These are phyloP conservation scores for Gracilinanus agilis DNA, from an alignment of 2,113 vertebrate species.

Conservation along the genomic window DNA sequence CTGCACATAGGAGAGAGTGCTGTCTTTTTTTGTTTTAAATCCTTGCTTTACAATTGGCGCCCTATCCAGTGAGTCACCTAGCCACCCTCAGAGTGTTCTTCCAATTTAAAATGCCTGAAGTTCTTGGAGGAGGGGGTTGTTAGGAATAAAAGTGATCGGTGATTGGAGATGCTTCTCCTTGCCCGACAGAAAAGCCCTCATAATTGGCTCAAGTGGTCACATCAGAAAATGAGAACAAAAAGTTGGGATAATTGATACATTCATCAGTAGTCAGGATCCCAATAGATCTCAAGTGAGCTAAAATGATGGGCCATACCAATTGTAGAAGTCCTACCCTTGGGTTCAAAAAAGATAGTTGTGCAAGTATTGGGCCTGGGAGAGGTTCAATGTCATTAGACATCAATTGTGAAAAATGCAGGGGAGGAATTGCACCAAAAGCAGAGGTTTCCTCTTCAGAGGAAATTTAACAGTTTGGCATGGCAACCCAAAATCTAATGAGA, in stretches of 20 bases:
- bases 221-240: background rate
- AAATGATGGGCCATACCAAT: background rate
- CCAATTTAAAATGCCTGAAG: background rate
- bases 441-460: background rate
- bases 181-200: background rate
- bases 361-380: background rate
- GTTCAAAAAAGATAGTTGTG: background rate
- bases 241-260: background rate
- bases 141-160: background rate
- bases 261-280: background rate
- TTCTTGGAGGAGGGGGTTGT: background rate
- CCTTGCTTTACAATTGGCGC: too few relatives aligned
- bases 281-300: background rate
- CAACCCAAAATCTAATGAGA: background rate
- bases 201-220: background rate
- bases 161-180: background rate
- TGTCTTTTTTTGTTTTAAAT: too few relatives aligned
- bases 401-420: background rate
- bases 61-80: too few relatives aligned
- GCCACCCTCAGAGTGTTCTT: background rate
- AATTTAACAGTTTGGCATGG: background rate
- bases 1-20: background rate
- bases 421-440: background rate
- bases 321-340: background rate
- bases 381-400: background rate